Conservation (phyloP, 2,113 vertebrate genomes). For the Hemichromis elongatus region DNA sequence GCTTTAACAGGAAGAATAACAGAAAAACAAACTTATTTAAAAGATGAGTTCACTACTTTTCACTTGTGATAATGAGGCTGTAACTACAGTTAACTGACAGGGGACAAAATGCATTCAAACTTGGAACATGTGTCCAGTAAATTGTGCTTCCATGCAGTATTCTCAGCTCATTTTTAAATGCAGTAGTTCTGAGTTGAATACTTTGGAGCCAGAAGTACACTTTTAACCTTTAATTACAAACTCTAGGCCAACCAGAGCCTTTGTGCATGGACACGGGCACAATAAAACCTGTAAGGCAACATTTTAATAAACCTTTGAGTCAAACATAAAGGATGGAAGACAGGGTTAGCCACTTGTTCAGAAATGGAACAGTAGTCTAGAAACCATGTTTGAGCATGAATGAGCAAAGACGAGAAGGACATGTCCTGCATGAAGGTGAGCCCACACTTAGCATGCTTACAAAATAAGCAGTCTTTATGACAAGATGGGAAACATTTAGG, state of each 20-base stretch:
- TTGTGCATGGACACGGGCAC: not conserved
- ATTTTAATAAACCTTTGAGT: not conserved
- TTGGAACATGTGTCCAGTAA: no score
- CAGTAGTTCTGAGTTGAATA: not conserved
- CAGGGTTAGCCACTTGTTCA: not conserved
- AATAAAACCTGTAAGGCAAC: not conserved
- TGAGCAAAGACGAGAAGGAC: not conserved
- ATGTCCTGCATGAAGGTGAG: not conserved
- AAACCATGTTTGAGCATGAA: not conserved
- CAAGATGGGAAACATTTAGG: not conserved
- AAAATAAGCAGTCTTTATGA: not conserved
- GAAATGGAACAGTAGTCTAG: not conserved
- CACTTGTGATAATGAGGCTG: no score
- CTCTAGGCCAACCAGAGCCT: not conserved
- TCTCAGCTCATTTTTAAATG: not conserved
- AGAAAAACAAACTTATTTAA: not conserved
- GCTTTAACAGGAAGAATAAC: not conserved
- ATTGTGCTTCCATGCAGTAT: no score
- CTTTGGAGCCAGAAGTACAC: not conserved
- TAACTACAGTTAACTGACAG: no score
- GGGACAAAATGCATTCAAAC: no score
- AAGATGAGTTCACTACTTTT: no score
- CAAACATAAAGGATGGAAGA: no score
- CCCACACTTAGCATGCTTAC: not conserved
- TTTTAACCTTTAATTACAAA: not conserved